Evolutionary conservation across 53 echinoderm and acorn worm genomes (phyloP).

Genomic region (Holothuria scabra): DNA sequence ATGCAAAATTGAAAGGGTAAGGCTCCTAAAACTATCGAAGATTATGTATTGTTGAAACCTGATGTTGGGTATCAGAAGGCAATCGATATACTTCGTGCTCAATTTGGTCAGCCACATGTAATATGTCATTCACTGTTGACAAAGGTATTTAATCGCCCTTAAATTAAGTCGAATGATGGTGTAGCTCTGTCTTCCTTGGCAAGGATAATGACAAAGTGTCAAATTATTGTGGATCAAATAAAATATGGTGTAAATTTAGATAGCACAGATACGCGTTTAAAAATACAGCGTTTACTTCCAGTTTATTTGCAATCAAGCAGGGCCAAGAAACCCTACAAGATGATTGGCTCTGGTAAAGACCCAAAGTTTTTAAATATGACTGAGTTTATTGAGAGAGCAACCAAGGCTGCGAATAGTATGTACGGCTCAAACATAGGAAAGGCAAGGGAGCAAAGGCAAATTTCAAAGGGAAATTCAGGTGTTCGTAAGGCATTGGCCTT

Average conservation of each 20-base stretch:
- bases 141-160: too few species aligned
- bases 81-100: too few species aligned
- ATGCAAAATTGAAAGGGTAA: too few species aligned
- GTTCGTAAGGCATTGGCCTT: too few species aligned
- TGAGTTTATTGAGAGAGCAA: slow-evolving; percentile 45
- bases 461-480: too few species aligned
- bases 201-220: slow-evolving; percentile 48
- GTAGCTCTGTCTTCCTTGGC: not conserved
- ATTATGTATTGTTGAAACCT: too few species aligned
- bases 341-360: not conserved
- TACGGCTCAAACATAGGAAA: slow-evolving; percentile 47
- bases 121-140: too few species aligned
- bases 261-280: slow-evolving; percentile 37
- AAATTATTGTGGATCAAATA: slow-evolving; percentile 34
- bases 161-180: too few species aligned
- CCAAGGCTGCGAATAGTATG: slow-evolving; percentile 48
- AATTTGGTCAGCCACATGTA: too few species aligned
- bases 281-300: slow-evolving; percentile 43
- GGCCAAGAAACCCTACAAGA: slow-evolving; percentile 31
- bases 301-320: slow-evolving; percentile 34
- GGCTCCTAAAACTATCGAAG: too few species aligned
- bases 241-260: slow-evolving; percentile 35
- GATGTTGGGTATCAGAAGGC: too few species aligned
- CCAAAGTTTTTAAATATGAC: slow-evolving; percentile 51
- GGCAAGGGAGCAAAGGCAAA: not conserved